A percentile compares a stretch with the other conserved stretches of the same genome.
phyloP scores from a whole-genome alignment of 2,113 vertebrate species.

The rabbit (Oryctolagus cuniculus) region mOryCun1.1 NC_091438.1:135121501-135122000 shows the following conservation, averaged over 20 bases:
- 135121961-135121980: not conserved
- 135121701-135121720: not conserved
- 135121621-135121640: not conserved
- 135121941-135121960: slow-evolving; percentile 13
- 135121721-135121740: slow-evolving; percentile 21
- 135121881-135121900: not conserved
- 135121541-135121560: not conserved
- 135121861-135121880: not conserved
- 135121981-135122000: not conserved
- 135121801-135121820: not conserved
- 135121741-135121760: not conserved
- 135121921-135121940: not conserved
- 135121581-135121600: too few relatives aligned
- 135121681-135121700: not conserved
- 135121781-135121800: not conserved
- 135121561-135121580: slow-evolving; percentile 16
- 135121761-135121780: not conserved
- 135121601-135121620: not conserved
- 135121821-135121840: not conserved
- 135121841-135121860: not conserved
- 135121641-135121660: not conserved
- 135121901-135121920: not conserved
- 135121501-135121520: slow-evolving; percentile 5
- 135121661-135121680: not conserved
- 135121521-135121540: not conserved